Evolutionary conservation across 2,797 vertebrate species (phyloP).

Genomic region (Tamandua tetradactyla): DNA sequence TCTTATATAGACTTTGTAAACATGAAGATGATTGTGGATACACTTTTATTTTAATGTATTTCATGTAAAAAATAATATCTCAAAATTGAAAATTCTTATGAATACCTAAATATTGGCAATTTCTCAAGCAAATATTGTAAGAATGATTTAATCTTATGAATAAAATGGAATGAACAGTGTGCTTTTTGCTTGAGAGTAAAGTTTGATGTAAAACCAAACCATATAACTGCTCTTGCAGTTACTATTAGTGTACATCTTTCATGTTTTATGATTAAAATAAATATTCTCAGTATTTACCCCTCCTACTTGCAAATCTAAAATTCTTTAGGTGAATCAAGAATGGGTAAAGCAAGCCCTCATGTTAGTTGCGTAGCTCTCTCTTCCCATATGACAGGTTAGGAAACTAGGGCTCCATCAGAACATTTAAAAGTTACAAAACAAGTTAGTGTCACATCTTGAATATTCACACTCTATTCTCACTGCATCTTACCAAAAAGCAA

Average conservation of each 20-base stretch:
- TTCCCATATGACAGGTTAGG: background rate
- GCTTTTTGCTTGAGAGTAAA: background rate
- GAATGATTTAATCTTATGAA: background rate
- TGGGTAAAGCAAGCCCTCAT: background rate
- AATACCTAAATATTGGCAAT: background rate
- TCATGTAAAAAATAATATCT: background rate
- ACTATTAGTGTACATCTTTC: background rate
- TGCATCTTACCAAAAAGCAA: background rate
- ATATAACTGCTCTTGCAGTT: background rate
- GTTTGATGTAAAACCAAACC: background rate
- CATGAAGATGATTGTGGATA: background rate
- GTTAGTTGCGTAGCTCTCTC: background rate
- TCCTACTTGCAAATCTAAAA: background rate
- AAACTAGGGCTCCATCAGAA: background rate
- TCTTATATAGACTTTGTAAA: background rate
- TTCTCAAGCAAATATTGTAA: background rate
- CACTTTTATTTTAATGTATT: background rate
- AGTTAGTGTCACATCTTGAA: background rate
- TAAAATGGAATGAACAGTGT: background rate
- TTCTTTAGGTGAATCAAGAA: background rate
- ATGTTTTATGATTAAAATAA: conserved; percentile 2
- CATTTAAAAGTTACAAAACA: background rate
- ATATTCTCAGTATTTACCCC: background rate
- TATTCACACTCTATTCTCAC: background rate
- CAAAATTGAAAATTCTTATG: background rate